phyloP scores from a whole-genome alignment of 1,140 invertebrate genomes.

The Xylocopa sonorina region DNA sequence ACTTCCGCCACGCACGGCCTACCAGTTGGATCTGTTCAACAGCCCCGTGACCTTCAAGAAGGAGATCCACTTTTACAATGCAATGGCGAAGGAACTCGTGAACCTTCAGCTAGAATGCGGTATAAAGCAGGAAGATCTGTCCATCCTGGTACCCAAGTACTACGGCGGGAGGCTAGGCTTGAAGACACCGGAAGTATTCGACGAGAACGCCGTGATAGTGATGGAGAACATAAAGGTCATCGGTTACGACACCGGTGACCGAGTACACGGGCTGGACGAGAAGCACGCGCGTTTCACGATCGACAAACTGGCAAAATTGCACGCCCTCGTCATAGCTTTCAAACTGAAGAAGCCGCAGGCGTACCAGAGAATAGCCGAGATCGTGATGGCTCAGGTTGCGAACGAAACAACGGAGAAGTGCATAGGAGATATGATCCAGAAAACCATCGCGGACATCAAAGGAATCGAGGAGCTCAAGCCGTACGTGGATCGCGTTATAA shows the following conservation, averaged over 20 bases:
- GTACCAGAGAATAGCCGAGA: conserved; percentile 76
- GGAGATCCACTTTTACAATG: conserved; percentile 83
- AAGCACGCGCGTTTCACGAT: conserved; percentile 81
- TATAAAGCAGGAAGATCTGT: conserved; percentile 74
- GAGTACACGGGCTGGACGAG: conserved; percentile 81
- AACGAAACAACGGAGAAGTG: conserved; percentile 69
- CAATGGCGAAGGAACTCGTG: conserved; percentile 80
- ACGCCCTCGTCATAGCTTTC: conserved; percentile 83
- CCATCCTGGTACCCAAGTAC: conserved; percentile 80
- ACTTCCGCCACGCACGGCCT: conserved; percentile 83
- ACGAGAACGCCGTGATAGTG: conserved; percentile 82
- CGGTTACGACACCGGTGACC: conserved; percentile 82
- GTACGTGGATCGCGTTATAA: conserved; percentile 66
- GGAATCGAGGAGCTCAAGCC: conserved; percentile 65
- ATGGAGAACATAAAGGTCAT: conserved; percentile 83
- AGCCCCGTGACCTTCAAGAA: conserved; percentile 84
- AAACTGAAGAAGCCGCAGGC: conserved; percentile 80
- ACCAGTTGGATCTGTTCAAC: conserved; percentile 83
- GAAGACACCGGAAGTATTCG: conserved; percentile 77
- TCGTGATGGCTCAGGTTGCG: conserved; percentile 44
- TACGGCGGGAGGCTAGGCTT: conserved; percentile 83
- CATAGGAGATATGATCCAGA: conserved; percentile 72
- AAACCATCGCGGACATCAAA: conserved; percentile 67
- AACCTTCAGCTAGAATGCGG: conserved; percentile 81
- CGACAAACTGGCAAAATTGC: conserved; percentile 82